A percentile compares a stretch with the other conserved stretches of the same genome.
Evolutionary conservation across 2,888 invertebrate species (phyloP).

Genomic region (Eumerus sabulonum): DNA sequence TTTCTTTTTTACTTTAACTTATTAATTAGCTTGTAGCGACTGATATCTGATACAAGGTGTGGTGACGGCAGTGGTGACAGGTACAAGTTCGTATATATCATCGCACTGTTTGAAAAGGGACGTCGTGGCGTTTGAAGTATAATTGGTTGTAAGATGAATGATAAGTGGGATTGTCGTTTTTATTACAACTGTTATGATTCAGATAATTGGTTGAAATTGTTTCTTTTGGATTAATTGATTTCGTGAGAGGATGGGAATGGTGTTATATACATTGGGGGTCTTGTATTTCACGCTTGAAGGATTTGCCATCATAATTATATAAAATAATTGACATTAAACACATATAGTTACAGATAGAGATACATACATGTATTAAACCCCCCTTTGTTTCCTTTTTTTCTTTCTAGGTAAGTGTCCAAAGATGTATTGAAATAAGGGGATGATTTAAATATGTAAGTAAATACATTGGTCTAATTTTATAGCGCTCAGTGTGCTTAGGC

Average conservation of each 20-base stretch:
- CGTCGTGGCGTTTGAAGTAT: slow-evolving; percentile 10
- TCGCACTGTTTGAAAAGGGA: slow-evolving; percentile 18
- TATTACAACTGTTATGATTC: not conserved
- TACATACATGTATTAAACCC: too few species aligned
- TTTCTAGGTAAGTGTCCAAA: slow-evolving; percentile 41
- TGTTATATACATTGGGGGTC: not conserved
- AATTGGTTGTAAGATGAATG: slow-evolving; percentile 23
- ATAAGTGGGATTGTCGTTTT: slow-evolving; percentile 7
- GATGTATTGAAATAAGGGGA: too few species aligned
- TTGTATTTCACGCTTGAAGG: too few species aligned
- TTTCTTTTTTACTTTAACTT: slow-evolving; percentile 16
- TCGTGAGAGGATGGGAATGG: not conserved
- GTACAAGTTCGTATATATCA: slow-evolving; percentile 8
- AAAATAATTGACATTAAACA: too few species aligned
- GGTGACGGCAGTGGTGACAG: slow-evolving; percentile 40
- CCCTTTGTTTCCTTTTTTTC: slow-evolving; percentile 8
- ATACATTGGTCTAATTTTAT: too few species aligned
- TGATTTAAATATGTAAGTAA: too few species aligned
- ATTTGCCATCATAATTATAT: too few species aligned
- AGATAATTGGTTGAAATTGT: slow-evolving; percentile 11
- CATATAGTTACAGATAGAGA: too few species aligned
- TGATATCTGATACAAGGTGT: slow-evolving; percentile 48
- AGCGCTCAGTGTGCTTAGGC: too few species aligned
- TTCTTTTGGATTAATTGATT: not conserved
- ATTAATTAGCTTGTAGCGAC: slow-evolving; percentile 53